Percentiles rank a stretch among this genome's conserved stretches.
Evolutionary conservation across 2,113 vertebrate species (phyloP).

Genomic region (Hirundichthys speculiger): DNA sequence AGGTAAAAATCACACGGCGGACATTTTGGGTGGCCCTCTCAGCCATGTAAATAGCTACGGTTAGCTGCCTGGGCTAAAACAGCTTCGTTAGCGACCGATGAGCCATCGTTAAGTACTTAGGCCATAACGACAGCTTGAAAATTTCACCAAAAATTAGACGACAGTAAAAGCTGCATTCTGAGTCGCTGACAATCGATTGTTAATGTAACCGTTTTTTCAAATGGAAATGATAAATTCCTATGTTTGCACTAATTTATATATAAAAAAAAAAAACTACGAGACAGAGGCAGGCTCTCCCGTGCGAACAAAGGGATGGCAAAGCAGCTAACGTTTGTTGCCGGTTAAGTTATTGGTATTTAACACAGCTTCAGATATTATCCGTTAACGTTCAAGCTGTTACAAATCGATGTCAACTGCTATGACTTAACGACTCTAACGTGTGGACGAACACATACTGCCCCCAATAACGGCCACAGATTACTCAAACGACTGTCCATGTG

Average conservation of each 20-base stretch:
- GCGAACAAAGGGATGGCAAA: constrained; percentile 69
- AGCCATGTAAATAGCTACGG: constrained; percentile 57
- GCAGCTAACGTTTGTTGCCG: constrained; percentile 38
- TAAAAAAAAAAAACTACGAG: background rate
- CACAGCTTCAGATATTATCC: background rate
- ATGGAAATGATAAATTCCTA: accelerated
- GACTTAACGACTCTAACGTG: background rate
- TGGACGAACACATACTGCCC: background rate
- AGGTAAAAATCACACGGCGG: constrained; percentile 63
- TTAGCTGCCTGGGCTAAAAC: constrained; percentile 45
- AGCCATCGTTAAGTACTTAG: constrained; percentile 21
- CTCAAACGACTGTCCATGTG: constrained; percentile 20
- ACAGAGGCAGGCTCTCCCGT: background rate
- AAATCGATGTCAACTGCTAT: background rate
- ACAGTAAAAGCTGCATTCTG: background rate
- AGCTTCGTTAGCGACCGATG: constrained; percentile 39
- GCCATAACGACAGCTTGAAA: constrained; percentile 20
- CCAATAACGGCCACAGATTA: background rate
- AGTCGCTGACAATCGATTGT: accelerated
- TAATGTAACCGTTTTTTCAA: accelerated
- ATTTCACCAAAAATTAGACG: constrained; percentile 9
- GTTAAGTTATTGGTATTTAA: background rate
- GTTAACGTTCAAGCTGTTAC: background rate
- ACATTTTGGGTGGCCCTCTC: constrained; percentile 79
- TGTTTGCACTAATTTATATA: background rate